A percentile compares a stretch with the other conserved stretches of the same genome.
Conservation (phyloP, 2,888 invertebrate genomes). For the Idaea straminata region DNA sequence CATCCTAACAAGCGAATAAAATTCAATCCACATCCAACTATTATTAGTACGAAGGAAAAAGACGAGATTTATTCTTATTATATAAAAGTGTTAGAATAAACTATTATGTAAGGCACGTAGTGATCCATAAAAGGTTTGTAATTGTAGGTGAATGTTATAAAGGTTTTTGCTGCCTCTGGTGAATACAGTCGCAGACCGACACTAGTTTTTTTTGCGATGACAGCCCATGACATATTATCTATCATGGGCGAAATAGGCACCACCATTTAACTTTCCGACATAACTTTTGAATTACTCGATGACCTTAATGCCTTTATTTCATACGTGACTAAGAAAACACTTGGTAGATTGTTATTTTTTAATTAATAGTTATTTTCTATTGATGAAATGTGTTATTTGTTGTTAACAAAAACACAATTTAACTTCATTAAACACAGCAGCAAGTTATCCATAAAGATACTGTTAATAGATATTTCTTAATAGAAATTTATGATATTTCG, state of each 20-base stretch:
- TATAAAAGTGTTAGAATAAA: constrained; percentile 59
- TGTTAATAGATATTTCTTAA: too few species aligned
- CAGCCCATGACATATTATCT: constrained; percentile 65
- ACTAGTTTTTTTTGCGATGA: constrained; percentile 66
- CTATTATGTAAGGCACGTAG: constrained; percentile 67
- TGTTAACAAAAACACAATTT: too few species aligned
- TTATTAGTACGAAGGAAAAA: constrained; percentile 4
- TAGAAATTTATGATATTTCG: too few species aligned
- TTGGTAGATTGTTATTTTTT: constrained; percentile 1
- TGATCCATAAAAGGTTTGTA: constrained; percentile 71
- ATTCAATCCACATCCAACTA: not conserved
- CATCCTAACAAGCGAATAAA: not conserved
- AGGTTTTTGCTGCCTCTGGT: constrained; percentile 28
- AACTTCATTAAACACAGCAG: too few species aligned
- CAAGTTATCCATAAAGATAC: too few species aligned
- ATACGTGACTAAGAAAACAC: constrained; percentile 26
- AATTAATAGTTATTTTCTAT: not conserved
- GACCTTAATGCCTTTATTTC: constrained; percentile 12
- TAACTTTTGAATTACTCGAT: constrained; percentile 22
- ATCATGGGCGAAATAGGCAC: constrained; percentile 29
- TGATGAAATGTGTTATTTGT: too few species aligned
- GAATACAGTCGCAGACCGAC: constrained; percentile 69
- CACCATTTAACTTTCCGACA: constrained; percentile 28
- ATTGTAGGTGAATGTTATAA: constrained; percentile 63
- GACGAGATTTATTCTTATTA: constrained; percentile 31